Conservation (phyloP, 2,797 vertebrate species). For the Toxotes lorentzi region DNA sequence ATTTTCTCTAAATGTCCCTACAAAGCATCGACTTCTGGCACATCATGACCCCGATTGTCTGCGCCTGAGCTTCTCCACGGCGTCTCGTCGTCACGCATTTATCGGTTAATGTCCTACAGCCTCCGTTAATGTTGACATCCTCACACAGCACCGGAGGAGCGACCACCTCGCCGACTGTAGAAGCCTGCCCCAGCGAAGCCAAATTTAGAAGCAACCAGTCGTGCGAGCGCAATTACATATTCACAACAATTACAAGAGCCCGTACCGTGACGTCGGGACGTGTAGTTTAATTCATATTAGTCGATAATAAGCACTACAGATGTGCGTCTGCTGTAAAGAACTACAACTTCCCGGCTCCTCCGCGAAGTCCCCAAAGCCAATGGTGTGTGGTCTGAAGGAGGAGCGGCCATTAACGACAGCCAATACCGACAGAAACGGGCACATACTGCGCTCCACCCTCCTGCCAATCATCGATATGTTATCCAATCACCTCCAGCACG, state of each 20-base stretch:
- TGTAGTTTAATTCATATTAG: constrained; percentile 84
- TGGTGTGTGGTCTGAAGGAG: constrained; percentile 72
- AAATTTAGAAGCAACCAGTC: constrained; percentile 91
- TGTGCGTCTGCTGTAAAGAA: constrained; percentile 69
- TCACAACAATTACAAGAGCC: constrained; percentile 81
- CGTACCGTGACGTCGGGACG: constrained; percentile 82
- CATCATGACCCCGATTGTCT: constrained; percentile 54
- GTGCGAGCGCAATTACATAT: constrained; percentile 94
- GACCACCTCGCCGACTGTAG: constrained; percentile 76
- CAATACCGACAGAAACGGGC: constrained; percentile 82
- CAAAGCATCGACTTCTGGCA: constrained; percentile 51
- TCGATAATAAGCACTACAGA: constrained; percentile 66
- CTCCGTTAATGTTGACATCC: constrained; percentile 60
- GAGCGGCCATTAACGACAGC: constrained; percentile 75
- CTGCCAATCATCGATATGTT: constrained; percentile 83
- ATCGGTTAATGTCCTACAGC: constrained; percentile 61
- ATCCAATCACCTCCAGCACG: constrained; percentile 84
- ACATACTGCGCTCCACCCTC: constrained; percentile 72
- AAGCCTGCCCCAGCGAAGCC: constrained; percentile 85
- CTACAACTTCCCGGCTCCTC: constrained; percentile 85
- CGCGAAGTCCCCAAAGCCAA: constrained; percentile 64
- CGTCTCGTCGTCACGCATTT: constrained; percentile 61
- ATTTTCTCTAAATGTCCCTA: constrained; percentile 30
- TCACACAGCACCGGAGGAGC: constrained; percentile 35
- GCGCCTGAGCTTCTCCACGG: constrained; percentile 39